Percentiles rank a stretch among this genome's conserved stretches.
Conservation (phyloP, 2,113 vertebrate species). For the Acanthochromis polyacanthus region DNA sequence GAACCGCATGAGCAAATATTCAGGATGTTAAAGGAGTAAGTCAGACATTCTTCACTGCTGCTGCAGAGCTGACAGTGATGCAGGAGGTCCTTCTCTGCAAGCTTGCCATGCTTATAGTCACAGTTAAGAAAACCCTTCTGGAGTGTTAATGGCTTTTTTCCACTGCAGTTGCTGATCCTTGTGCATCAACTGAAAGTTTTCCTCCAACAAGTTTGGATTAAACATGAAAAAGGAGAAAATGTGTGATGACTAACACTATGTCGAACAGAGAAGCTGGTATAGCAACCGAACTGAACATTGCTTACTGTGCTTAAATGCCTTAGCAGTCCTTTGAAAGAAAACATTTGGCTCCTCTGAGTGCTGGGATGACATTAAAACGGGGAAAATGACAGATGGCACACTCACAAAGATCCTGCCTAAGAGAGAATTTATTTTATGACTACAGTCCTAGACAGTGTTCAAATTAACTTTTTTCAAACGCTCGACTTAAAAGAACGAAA, state of each 20-base stretch:
- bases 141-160: constrained; percentile 20
- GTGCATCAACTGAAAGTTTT: constrained; percentile 21
- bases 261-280: constrained; percentile 8
- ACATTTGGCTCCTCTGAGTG: constrained; percentile 35
- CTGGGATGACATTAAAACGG: constrained; percentile 33
- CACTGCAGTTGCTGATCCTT: background rate
- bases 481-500: background rate
- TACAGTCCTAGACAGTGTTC: constrained; percentile 7
- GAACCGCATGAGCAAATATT: background rate
- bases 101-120: constrained; percentile 11
- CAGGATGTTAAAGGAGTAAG: background rate
- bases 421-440: constrained; percentile 20
- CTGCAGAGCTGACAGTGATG: constrained; percentile 7
- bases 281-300: constrained; percentile 21
- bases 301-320: constrained; percentile 27
- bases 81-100: background rate
- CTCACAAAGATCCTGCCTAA: constrained; percentile 41
- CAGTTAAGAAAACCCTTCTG: background rate
- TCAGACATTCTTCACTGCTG: background rate
- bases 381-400: constrained; percentile 44
- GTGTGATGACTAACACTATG: constrained; percentile 23
- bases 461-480: constrained; percentile 6
- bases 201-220: constrained; percentile 19
- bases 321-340: constrained; percentile 31
- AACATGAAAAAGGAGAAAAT: constrained; percentile 29